Evolutionary conservation across 2,888 invertebrate species (phyloP).

Genomic region (Stratiomys singularior): DNA sequence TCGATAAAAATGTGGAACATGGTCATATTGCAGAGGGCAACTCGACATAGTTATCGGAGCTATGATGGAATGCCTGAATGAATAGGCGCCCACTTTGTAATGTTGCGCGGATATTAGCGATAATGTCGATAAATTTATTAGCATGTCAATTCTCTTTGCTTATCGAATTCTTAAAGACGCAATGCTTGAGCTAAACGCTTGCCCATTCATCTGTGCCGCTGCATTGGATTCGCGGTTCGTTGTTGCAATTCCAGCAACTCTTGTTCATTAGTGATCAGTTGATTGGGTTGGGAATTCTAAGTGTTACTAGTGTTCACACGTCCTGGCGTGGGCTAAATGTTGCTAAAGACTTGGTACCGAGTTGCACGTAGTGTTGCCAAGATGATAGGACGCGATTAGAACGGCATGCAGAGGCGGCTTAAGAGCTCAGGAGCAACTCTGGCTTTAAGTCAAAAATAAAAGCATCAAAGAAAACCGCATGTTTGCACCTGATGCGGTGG

Average conservation of each 20-base stretch:
- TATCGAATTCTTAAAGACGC: slow-evolving; percentile 30
- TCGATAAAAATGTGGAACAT: slow-evolving; percentile 29
- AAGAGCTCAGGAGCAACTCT: no score
- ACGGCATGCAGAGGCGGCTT: no score
- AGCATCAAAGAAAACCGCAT: no score
- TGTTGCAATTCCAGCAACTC: slow-evolving; percentile 7
- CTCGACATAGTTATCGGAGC: background rate
- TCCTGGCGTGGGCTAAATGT: background rate
- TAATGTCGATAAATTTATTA: slow-evolving; percentile 46
- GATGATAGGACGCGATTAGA: background rate
- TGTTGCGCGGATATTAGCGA: slow-evolving; percentile 34
- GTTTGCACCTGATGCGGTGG: no score
- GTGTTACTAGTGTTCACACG: slow-evolving; percentile 30
- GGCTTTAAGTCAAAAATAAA: no score
- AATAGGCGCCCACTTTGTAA: slow-evolving; percentile 33
- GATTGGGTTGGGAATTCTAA: background rate
- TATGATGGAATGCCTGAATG: slow-evolving; percentile 8
- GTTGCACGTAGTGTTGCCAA: background rate
- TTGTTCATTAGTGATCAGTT: slow-evolving; percentile 16
- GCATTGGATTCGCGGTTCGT: background rate
- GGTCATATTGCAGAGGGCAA: background rate
- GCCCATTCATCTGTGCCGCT: slow-evolving; percentile 39
- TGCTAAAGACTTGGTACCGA: background rate
- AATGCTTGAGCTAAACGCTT: background rate
- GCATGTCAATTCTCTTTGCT: slow-evolving; percentile 41